These are phyloP conservation scores for Erannis defoliaria DNA, from an alignment of 2,888 invertebrate species.

Conservation along the genomic window DNA sequence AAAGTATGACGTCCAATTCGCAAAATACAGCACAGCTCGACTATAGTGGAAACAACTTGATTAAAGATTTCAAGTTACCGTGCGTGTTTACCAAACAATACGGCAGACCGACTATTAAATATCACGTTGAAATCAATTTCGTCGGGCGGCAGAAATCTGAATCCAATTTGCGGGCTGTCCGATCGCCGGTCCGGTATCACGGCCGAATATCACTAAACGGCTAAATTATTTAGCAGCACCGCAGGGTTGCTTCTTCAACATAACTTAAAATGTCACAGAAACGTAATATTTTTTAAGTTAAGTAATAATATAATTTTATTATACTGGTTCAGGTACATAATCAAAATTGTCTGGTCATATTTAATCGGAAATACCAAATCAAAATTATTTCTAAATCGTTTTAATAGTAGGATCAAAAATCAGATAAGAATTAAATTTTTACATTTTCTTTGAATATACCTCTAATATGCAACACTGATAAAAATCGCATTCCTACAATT, in stretches of 20 bases:
- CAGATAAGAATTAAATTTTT: no score
- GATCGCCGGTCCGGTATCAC: conserved; percentile 79
- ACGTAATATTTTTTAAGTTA: no score
- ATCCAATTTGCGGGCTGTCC: conserved; percentile 86
- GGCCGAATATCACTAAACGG: conserved; percentile 84
- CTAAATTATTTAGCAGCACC: conserved; percentile 86
- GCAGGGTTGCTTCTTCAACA: conserved; percentile 42
- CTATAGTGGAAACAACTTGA: conserved; percentile 9
- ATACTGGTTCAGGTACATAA: no score
- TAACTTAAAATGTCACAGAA: neutral
- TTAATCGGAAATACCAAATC: no score
- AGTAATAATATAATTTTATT: no score
- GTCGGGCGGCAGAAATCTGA: conserved; percentile 81
- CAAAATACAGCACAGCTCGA: neutral
- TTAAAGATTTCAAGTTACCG: conserved; percentile 30
- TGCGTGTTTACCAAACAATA: conserved; percentile 54
- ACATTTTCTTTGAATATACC: no score
- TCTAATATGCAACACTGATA: no score
- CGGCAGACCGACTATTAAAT: conserved; percentile 73
- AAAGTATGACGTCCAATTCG: neutral
- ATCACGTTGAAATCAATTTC: conserved; percentile 84
- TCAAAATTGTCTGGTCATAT: no score
- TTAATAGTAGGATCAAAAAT: no score
- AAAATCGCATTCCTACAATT: no score
- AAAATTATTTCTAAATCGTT: no score